Percentiles rank a stretch among this genome's conserved stretches.
phyloP scores from a whole-genome alignment of 2,113 vertebrate species.

The Aptenodytes patagonicus region DNA sequence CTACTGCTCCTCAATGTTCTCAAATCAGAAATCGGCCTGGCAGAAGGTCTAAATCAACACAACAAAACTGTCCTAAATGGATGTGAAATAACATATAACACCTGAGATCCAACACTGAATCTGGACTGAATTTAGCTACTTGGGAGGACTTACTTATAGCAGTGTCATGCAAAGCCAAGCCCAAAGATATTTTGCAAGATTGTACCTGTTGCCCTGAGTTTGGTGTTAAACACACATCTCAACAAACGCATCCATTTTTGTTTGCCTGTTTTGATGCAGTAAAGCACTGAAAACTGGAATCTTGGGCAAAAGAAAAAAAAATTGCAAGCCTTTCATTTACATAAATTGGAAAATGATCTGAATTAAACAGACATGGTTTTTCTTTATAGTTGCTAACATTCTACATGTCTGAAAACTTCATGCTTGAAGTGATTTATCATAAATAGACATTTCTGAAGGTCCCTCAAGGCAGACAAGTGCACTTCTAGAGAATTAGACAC shows the following conservation, averaged over 20 bases:
- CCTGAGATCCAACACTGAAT: background rate
- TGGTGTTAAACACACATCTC: background rate
- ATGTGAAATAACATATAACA: background rate
- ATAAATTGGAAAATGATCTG: constrained; percentile 22
- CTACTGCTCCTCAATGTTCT: background rate
- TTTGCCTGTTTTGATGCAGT: background rate
- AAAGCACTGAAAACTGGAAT: background rate
- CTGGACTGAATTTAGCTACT: background rate
- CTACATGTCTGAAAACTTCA: constrained; percentile 51
- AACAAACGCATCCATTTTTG: background rate
- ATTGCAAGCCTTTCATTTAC: background rate
- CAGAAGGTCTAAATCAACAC: background rate
- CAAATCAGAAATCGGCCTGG: background rate
- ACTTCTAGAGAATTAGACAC: constrained; percentile 43
- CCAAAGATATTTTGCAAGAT: background rate
- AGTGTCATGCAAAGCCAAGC: background rate
- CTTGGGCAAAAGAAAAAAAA: background rate
- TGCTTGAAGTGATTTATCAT: constrained; percentile 47
- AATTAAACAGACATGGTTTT: constrained; percentile 43
- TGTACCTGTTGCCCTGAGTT: background rate
- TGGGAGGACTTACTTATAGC: background rate
- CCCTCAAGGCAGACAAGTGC: constrained; percentile 40
- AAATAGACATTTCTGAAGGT: constrained; percentile 60
- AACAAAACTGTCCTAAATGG: background rate
- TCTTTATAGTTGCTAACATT: constrained; percentile 29